Evolutionary conservation across 2,888 invertebrate genomes (phyloP), one percentile per base, ranked within the genome.

Genomic region (Junonia oenone): DNA sequence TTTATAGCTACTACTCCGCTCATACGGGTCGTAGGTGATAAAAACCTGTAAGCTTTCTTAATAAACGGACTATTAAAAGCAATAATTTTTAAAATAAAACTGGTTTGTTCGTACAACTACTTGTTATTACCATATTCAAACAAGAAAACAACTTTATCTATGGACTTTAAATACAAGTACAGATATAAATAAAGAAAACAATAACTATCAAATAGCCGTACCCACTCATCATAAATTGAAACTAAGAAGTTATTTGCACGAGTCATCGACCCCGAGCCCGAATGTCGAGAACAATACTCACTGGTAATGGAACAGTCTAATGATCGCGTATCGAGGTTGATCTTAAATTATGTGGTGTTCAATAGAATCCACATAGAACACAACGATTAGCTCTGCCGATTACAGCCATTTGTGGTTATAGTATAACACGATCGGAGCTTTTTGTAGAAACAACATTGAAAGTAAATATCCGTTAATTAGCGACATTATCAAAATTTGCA

Each of bases 221-320:
- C 17, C 50, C 45, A 52, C 59, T 63, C 62, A 63, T 55, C 60
- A 63, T 63, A 66, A 64, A 63, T 63, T 68, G 69, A 75, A 71
- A 61, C 73, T 73, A 80, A 78, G 80, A 69, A 78, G 77, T 75
- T 77, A 76, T 78, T 76, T 76, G 78, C 72, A 64, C 64, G 71
- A 82, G 81, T 83, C 84, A 67, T 71, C 69, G 83, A 83, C 83
- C 86, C 73, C 72, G 71, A 65, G 77, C 80, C 43, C 78, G 78
- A 85, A 85, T 82, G 78, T 77, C 76, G 79, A 83, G 79, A 85
- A 87, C 84, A 87, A 85, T 84, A 82, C 80, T 73, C 75, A 68
- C 57, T 49, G 22, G 61, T 61, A 64, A 78, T 78, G 73, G 73
- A 75, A 68, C 73, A 72, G 66, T 76, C 69, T 71, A 78, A 77